Conservation (phyloP, 1,140 invertebrate species). For the Drosophila bifasciata region DNA sequence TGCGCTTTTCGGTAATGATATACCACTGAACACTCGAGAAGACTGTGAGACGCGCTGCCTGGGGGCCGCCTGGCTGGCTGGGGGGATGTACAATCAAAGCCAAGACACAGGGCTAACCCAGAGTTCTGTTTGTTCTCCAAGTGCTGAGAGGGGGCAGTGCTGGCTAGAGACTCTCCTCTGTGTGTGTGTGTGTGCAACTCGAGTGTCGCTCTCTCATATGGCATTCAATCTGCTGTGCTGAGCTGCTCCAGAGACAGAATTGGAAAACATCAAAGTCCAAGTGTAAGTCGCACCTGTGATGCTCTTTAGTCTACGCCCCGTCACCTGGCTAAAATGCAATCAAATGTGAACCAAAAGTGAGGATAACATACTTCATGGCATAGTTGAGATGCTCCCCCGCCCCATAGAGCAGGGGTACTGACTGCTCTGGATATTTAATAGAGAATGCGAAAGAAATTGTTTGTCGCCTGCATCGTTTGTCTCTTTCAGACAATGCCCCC, state of each 20-base stretch:
- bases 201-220: constrained; percentile 50
- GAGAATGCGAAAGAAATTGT: constrained; percentile 44
- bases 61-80: no score
- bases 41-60: background rate
- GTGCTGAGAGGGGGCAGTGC: no score
- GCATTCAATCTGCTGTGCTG: constrained; percentile 48
- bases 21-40: constrained; percentile 36
- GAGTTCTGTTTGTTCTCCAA: constrained; percentile 23
- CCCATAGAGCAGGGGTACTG: background rate
- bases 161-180: constrained; percentile 2
- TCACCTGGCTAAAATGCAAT: no score
- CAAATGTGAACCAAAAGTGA: no score
- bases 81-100: constrained; percentile 35
- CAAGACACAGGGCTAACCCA: constrained; percentile 24
- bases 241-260: constrained; percentile 21
- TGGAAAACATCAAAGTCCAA: background rate
- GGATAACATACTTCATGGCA: background rate
- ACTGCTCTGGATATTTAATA: constrained; percentile 14
- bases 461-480: constrained; percentile 55
- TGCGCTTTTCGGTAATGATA: constrained; percentile 71
- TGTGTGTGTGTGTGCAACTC: constrained; percentile 14
- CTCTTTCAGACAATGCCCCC: constrained; percentile 34
- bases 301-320: background rate
- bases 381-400: constrained; percentile 7
- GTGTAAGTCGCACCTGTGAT: background rate